phyloP scores from a whole-genome alignment of 37 sponge, comb jelly and placozoan species.

The Axinella damicornis region DNA sequence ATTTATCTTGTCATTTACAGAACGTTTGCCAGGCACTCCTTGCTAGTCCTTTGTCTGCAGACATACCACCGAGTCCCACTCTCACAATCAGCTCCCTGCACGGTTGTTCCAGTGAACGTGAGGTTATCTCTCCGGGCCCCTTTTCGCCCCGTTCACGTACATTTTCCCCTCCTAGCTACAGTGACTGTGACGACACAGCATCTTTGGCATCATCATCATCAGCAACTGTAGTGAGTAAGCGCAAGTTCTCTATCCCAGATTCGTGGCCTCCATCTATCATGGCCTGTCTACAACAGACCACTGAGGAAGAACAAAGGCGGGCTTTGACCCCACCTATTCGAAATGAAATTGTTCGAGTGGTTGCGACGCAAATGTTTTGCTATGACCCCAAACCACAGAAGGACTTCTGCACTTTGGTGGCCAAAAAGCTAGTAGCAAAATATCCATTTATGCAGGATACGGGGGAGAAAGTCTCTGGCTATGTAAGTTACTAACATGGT shows the following conservation, averaged over 20 bases:
- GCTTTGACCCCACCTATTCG: conserved; percentile 1
- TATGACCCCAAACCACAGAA: conserved; percentile 29
- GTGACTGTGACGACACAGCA: conserved; percentile 28
- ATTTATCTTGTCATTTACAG: too few relatives aligned
- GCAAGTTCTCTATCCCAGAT: conserved; percentile 24
- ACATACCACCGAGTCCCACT: too few relatives aligned
- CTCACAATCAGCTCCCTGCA: too few relatives aligned
- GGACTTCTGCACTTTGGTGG: conserved; percentile 23
- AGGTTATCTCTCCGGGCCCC: not conserved
- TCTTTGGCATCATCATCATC: conserved; percentile 31
- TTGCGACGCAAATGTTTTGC: conserved; percentile 31
- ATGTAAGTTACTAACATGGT: conserved; percentile 11
- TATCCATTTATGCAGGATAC: conserved; percentile 42
- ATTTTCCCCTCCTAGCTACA: not conserved
- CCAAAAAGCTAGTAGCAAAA: conserved; percentile 48
- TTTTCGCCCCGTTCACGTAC: not conserved
- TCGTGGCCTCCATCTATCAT: conserved; percentile 27
- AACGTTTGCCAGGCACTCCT: too few relatives aligned
- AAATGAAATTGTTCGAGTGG: conserved; percentile 26
- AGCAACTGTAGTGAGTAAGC: conserved; percentile 16
- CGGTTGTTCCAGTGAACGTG: not conserved
- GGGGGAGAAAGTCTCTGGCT: conserved; percentile 39
- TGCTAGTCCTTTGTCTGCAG: too few relatives aligned
- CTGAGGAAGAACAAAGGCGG: conserved; percentile 6
- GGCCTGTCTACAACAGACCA: not conserved